phyloP scores from a whole-genome alignment of 92 coral and sea anemone genomes.

The Phymanthus crucifer region DNA sequence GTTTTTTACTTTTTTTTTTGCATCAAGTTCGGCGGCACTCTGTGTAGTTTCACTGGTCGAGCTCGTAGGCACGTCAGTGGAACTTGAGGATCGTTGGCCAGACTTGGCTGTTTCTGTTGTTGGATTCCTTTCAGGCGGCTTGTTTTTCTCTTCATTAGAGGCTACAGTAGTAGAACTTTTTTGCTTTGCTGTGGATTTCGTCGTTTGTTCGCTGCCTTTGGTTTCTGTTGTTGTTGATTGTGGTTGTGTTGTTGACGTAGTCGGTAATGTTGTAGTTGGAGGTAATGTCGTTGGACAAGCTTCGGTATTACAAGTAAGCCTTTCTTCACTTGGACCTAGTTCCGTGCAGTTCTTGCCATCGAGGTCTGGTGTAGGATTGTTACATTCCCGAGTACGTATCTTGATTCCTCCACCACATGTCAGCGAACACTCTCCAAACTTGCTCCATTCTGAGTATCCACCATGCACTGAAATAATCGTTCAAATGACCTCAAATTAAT shows the following conservation, averaged over 20 bases:
- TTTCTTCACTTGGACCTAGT: conserved; percentile 23
- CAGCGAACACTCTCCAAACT: conserved; percentile 6
- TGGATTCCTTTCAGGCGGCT: background rate
- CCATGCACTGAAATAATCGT: conserved; percentile 10
- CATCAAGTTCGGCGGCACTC: background rate
- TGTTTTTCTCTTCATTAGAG: background rate
- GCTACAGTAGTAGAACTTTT: background rate
- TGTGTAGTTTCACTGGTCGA: background rate
- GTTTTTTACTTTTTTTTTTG: too few relatives aligned
- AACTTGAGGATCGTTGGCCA: background rate
- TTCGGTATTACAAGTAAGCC: conserved; percentile 2
- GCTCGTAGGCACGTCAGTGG: background rate
- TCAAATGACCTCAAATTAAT: background rate
- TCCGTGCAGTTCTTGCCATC: conserved; percentile 21
- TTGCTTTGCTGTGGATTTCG: background rate
- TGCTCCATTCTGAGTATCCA: conserved; percentile 27
- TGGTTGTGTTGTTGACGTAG: conserved; percentile 2
- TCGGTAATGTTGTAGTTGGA: conserved; percentile 4
- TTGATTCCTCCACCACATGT: conserved; percentile 27
- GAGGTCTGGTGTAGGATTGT: conserved; percentile 19
- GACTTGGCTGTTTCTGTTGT: background rate
- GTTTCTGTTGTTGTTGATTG: background rate
- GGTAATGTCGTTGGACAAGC: conserved; percentile 22
- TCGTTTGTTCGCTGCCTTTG: background rate
- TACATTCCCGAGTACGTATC: conserved; percentile 22